Evolutionary conservation across 2,888 invertebrate species (phyloP), one percentile per base, ranked within the genome.

Genomic region (Eutolmus rufibarbis): DNA sequence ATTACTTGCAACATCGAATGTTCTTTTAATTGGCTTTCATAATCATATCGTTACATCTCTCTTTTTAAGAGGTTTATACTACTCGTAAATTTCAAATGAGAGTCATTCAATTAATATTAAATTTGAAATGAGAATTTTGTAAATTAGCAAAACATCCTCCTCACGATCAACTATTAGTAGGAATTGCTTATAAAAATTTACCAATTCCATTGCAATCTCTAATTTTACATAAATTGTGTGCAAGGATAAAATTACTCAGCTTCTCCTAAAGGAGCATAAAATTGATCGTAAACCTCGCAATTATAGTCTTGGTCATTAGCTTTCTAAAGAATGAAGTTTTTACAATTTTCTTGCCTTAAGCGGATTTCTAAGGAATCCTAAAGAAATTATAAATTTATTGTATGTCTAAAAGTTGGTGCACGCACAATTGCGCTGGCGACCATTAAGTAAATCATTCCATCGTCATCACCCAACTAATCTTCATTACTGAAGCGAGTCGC

Each of bases 371-470:
- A 23, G 1, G 19, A 23, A 28, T 66, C 23, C 66, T 66, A 66
- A 66, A 66, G 66, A 28, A 23, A 66, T 66, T 66, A 66, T 28
- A 23, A 12, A 66, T 66, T 66, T 66, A 66, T 66, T 66, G 66
- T 56, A 56, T 28, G 66, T 12, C 28, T 23, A 23, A 66, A 66
- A 66, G 23, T 28, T 43, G 46, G 23, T 78, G 78, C 43, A 78
- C 23, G 40, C 43, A 78, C 43, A 40, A 78, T 78, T 40, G 43
- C 40, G 37, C n/a, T 28, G 66, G 66, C 28, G 66, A 66, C 3
- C 37, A 78, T 43, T 78, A 43, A 40, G 43, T 78, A 78, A 78
- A 78, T 78, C 43, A 78, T 78, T 78, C 46, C 78, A 78, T 78
- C 40, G 43, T 78, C 78, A 78, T 78, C 78, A 43, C 78, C 78